phyloP scores from a whole-genome alignment of 2,113 vertebrate genomes.

The Amphiprion ocellaris region DNA sequence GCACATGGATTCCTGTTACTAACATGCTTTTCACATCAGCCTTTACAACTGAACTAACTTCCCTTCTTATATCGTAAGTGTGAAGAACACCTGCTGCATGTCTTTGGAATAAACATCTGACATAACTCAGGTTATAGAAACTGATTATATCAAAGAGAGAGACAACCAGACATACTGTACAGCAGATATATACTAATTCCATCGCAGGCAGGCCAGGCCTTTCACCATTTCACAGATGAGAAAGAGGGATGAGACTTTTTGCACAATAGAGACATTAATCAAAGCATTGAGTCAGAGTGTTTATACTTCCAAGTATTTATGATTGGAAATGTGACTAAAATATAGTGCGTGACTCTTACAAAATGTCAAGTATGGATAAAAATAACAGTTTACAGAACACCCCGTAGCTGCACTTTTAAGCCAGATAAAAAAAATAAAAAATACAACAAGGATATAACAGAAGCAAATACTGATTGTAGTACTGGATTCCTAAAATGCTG shows the following conservation, averaged over 20 bases:
- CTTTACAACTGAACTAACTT: neutral
- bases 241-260: slow-evolving; percentile 5
- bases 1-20: neutral
- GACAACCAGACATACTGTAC: neutral
- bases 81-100: neutral
- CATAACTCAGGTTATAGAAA: neutral
- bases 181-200: neutral
- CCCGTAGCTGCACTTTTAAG: neutral
- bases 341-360: neutral
- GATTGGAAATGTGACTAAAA: slow-evolving; percentile 6
- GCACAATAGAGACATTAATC: neutral
- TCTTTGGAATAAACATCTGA: neutral
- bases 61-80: slow-evolving; percentile 3
- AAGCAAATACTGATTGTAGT: neutral
- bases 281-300: slow-evolving; percentile 31
- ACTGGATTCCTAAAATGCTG: neutral
- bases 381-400: neutral
- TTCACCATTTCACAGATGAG: neutral
- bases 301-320: neutral
- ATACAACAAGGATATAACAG: neutral
- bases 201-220: neutral
- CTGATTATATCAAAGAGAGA: neutral
- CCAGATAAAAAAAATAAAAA: neutral
- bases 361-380: slow-evolving; percentile 3
- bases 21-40: neutral